Conservation (phyloP, 30 jellyfish, hydroid and myxozoan genomes). For the Rhopilema esculentum region DNA sequence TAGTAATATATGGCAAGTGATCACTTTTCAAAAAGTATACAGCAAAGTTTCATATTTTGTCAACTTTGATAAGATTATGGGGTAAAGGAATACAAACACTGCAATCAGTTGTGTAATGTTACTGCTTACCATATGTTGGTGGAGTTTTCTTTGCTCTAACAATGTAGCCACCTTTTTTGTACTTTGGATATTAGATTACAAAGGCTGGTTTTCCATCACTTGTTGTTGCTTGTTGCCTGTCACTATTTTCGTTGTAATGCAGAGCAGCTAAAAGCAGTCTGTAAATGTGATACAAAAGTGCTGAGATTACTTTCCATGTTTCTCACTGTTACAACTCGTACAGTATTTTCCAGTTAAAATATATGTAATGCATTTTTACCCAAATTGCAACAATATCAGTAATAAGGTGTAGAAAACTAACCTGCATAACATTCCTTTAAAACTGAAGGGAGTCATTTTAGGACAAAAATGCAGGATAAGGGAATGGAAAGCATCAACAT, state of each 20-base stretch:
- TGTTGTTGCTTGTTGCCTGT: constrained; percentile 22
- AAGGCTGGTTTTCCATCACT: constrained; percentile 19
- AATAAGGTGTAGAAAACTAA: background rate
- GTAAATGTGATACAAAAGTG: background rate
- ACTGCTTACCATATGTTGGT: constrained; percentile 17
- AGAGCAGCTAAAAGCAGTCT: constrained; percentile 11
- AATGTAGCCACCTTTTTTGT: constrained; percentile 20
- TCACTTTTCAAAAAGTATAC: background rate
- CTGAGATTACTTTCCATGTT: background rate
- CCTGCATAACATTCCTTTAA: background rate
- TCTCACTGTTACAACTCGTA: background rate
- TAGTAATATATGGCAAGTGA: background rate
- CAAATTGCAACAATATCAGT: background rate
- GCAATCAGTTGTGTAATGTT: background rate
- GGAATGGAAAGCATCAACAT: background rate
- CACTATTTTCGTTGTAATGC: constrained; percentile 9
- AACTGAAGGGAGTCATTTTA: background rate
- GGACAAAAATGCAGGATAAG: background rate
- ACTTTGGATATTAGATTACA: background rate
- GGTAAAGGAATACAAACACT: background rate
- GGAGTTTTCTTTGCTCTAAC: constrained; percentile 4
- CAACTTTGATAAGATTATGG: background rate
- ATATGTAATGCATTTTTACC: background rate
- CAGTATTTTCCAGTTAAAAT: background rate
- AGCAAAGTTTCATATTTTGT: background rate